These are phyloP conservation scores for Tachina grossa DNA, from an alignment of 2,888 invertebrate species.

Conservation along the genomic window DNA sequence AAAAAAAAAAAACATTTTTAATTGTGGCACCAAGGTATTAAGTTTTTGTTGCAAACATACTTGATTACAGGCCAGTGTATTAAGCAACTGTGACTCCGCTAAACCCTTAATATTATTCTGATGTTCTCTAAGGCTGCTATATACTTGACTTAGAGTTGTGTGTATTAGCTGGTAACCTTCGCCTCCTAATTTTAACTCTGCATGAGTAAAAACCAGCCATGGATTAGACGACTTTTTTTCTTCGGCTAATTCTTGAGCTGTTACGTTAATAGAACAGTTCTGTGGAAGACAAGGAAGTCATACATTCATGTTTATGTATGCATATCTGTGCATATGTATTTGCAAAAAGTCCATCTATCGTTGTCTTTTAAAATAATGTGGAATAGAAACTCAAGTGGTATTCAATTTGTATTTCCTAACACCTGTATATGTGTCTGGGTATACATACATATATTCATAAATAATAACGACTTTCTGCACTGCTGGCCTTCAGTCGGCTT, in stretches of 20 bases:
- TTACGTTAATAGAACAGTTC: constrained; percentile 76
- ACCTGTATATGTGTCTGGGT: no score
- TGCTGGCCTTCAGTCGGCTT: no score
- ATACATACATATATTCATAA: no score
- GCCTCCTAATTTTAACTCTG: constrained; percentile 79
- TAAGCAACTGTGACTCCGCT: constrained; percentile 69
- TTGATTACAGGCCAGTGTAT: constrained; percentile 56
- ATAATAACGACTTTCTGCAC: no score
- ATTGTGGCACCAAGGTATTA: neutral
- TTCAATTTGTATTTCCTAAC: no score
- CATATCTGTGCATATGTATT: neutral
- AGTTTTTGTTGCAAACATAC: neutral
- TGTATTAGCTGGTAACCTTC: constrained; percentile 80
- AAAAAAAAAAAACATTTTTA: neutral
- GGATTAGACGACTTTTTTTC: constrained; percentile 72
- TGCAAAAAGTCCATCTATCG: no score
- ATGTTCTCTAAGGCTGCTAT: constrained; percentile 76
- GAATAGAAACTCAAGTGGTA: no score
- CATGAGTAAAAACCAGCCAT: constrained; percentile 80
- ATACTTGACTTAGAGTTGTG: constrained; percentile 78
- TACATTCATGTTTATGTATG: neutral
- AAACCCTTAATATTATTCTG: constrained; percentile 76
- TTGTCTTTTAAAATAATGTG: no score
- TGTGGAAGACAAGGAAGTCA: constrained; percentile 66
- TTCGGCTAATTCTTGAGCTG: constrained; percentile 73